Conservation (phyloP, 2,113 vertebrate genomes). For the Pongo abelii region DNA sequence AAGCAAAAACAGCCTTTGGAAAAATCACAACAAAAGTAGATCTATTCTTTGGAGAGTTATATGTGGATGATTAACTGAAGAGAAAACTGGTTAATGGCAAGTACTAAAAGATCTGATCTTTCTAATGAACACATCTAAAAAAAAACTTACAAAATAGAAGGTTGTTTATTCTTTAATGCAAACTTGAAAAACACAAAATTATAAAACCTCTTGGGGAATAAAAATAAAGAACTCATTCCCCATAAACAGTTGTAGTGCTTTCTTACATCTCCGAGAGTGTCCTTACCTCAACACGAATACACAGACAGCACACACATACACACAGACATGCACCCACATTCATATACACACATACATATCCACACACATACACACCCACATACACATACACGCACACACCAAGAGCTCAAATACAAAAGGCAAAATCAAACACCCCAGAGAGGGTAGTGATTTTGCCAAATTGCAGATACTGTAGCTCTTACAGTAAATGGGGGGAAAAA, state of each 20-base stretch:
- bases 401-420: conserved; percentile 45
- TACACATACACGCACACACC: not conserved
- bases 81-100: not conserved
- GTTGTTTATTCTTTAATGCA: not conserved
- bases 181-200: conserved; percentile 7
- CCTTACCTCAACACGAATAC: not conserved
- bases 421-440: not conserved
- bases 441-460: conserved; percentile 12
- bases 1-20: not conserved
- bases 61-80: conserved; percentile 15
- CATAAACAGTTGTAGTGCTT: conserved; percentile 61
- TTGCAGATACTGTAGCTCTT: conserved; percentile 1
- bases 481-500: not conserved
- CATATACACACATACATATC: not conserved
- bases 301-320: fast-evolving
- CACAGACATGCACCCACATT: not conserved
- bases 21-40: not conserved
- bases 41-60: conserved; percentile 6
- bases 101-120: not conserved
- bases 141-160: not conserved
- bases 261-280: conserved; percentile 31
- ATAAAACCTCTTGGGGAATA: not conserved
- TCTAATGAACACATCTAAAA: not conserved
- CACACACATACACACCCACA: not conserved
- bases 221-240: conserved; percentile 58